Conservation (phyloP, 2,888 invertebrate genomes). For the Cryptus armator region DNA sequence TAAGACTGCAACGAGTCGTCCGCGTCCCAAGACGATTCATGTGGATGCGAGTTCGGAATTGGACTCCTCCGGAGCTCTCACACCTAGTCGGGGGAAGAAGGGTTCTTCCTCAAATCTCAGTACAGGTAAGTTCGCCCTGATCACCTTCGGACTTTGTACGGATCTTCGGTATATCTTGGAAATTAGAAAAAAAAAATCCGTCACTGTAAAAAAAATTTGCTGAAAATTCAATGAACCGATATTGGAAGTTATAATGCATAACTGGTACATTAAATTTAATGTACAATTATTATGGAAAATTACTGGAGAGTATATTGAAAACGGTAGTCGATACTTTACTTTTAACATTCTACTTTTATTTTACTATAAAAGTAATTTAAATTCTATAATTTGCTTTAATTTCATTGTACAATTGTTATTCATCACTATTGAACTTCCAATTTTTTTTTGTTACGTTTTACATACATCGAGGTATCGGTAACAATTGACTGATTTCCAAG, state of each 20-base stretch:
- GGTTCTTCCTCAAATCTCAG: slow-evolving; percentile 92
- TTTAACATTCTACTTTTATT: too few relatives aligned
- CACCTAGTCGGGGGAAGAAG: slow-evolving; percentile 91
- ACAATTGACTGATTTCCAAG: slow-evolving; percentile 57
- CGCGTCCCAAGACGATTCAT: slow-evolving; percentile 96
- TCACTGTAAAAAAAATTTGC: background rate
- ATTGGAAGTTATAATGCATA: too few relatives aligned
- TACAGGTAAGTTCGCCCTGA: slow-evolving; percentile 88
- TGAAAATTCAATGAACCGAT: too few relatives aligned
- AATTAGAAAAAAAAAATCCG: slow-evolving; percentile 51
- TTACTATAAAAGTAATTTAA: too few relatives aligned
- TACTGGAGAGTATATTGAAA: too few relatives aligned
- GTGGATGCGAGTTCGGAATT: slow-evolving; percentile 93
- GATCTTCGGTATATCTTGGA: slow-evolving; percentile 67
- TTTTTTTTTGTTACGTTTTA: too few relatives aligned
- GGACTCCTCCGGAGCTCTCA: slow-evolving; percentile 90
- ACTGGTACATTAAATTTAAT: background rate
- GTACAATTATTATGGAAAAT: background rate
- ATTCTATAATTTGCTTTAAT: too few relatives aligned
- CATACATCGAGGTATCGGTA: background rate
- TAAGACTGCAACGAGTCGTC: slow-evolving; percentile 89
- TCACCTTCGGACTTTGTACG: slow-evolving; percentile 1
- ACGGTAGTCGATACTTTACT: too few relatives aligned
- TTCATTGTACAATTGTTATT: too few relatives aligned
- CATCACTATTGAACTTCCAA: too few relatives aligned